phyloP scores from a whole-genome alignment of 2,888 invertebrate species.

The Cremastobaeus sp. region DNA sequence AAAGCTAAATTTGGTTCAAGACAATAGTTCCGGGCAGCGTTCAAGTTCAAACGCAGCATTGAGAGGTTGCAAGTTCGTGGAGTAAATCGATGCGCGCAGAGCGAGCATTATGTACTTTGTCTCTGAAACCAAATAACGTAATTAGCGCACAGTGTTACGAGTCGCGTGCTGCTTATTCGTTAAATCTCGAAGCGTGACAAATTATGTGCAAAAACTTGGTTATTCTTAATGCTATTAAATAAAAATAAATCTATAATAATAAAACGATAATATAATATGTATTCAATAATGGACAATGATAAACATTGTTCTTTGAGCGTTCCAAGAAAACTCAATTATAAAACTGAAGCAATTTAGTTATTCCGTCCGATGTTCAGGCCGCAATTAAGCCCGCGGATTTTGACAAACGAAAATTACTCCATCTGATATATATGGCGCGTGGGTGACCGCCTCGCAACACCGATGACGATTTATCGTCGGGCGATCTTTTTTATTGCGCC shows the following conservation, averaged over 20 bases:
- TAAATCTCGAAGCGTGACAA: slow-evolving; percentile 47
- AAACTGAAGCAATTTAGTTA: slow-evolving; percentile 9
- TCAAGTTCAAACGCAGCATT: slow-evolving; percentile 51
- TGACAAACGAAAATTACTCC: slow-evolving; percentile 13
- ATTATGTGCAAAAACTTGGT: slow-evolving; percentile 41
- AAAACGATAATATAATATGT: too few relatives aligned
- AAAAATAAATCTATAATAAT: too few relatives aligned
- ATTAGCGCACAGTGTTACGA: slow-evolving; percentile 40
- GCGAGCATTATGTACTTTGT: slow-evolving; percentile 31
- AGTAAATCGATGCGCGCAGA: slow-evolving; percentile 53
- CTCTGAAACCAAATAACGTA: slow-evolving; percentile 30
- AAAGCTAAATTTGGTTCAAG: too few relatives aligned
- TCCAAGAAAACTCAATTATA: too few relatives aligned
- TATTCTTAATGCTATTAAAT: too few relatives aligned
- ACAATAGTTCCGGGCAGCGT: slow-evolving; percentile 25
- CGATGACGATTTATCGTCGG: slow-evolving; percentile 23
- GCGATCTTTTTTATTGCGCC: slow-evolving; percentile 30
- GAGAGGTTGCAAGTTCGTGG: slow-evolving; percentile 55
- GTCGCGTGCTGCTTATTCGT: slow-evolving; percentile 53
- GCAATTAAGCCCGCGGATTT: slow-evolving; percentile 9
- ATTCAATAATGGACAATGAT: too few relatives aligned
- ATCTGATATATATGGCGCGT: slow-evolving; percentile 7
- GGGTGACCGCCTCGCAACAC: slow-evolving; percentile 7
- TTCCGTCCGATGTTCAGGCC: slow-evolving; percentile 1
- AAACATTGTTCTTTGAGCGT: too few relatives aligned